phyloP scores from a whole-genome alignment of 1,140 invertebrate species.

The Drosophila trapezifrons region DNA sequence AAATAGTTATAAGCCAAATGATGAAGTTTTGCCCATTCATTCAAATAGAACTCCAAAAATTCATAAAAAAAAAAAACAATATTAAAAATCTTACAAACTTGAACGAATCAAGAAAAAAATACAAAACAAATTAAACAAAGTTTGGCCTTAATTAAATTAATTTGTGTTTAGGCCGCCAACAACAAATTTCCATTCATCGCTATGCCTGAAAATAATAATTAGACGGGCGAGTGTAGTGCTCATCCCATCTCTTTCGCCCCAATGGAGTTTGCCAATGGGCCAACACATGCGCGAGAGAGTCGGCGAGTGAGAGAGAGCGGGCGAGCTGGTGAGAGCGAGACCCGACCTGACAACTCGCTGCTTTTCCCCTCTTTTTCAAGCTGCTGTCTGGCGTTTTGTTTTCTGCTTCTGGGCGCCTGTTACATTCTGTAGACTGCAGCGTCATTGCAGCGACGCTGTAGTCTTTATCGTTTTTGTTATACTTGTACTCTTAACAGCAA shows the following conservation, averaged over 20 bases:
- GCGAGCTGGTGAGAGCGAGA: slow-evolving; percentile 4
- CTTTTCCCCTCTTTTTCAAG: slow-evolving; percentile 26
- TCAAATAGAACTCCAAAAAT: not conserved
- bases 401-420: slow-evolving; percentile 62
- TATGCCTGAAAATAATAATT: slow-evolving; percentile 42
- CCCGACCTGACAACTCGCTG: slow-evolving; percentile 17
- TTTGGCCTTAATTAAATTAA: slow-evolving; percentile 16
- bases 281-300: slow-evolving; percentile 63
- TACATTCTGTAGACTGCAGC: slow-evolving; percentile 83
- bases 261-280: slow-evolving; percentile 25
- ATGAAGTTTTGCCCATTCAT: not conserved
- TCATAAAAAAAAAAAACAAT: too few relatives aligned
- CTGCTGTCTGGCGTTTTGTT: slow-evolving; percentile 34
- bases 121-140: slow-evolving; percentile 27
- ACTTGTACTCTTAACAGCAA: slow-evolving; percentile 37
- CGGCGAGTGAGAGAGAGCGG: slow-evolving; percentile 18
- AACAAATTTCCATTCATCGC: slow-evolving; percentile 36
- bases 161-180: slow-evolving; percentile 12
- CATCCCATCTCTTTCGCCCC: slow-evolving; percentile 9
- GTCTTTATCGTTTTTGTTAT: slow-evolving; percentile 25
- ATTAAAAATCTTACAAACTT: not conserved
- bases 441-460: slow-evolving; percentile 74
- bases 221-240: slow-evolving; percentile 17
- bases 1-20: not conserved
- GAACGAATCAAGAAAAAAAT: not conserved